Percentiles rank a stretch among this genome's conserved stretches.
These are phyloP conservation scores for Catostylus mosaicus DNA, from an alignment of 30 jellyfish, hydroid and myxozoan genomes.

Conservation along the genomic window DNA sequence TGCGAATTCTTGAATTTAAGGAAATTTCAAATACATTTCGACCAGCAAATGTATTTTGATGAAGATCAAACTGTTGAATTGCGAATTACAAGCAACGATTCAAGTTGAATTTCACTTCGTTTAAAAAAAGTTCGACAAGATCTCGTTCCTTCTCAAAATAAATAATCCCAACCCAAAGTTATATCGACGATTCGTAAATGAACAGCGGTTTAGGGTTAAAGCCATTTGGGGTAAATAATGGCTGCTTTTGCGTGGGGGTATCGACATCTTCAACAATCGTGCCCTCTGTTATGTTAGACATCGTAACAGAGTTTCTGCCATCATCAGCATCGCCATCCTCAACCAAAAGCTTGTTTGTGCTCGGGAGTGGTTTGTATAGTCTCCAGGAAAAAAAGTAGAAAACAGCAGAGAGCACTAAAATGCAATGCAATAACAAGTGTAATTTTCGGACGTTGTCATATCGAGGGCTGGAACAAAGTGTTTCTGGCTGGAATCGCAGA, in stretches of 20 bases:
- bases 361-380: conserved; percentile 69
- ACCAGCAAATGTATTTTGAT: too few species aligned
- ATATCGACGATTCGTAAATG: conserved; percentile 56
- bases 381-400: conserved; percentile 91
- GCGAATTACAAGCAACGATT: too few species aligned
- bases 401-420: conserved; percentile 83
- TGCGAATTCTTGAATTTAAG: too few species aligned
- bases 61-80: too few species aligned
- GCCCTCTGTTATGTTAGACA: conserved; percentile 64
- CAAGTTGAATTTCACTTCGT: too few species aligned
- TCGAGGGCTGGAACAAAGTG: too few species aligned
- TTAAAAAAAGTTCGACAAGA: neutral
- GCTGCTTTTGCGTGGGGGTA: neutral
- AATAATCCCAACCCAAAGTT: neutral
- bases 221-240: neutral
- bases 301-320: conserved; percentile 50
- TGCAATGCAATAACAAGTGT: neutral
- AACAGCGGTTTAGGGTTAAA: conserved; percentile 4
- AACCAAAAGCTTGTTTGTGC: neutral
- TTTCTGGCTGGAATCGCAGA: too few species aligned
- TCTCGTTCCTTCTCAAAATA: neutral
- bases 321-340: conserved; percentile 21
- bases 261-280: conserved; percentile 65
- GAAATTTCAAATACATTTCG: too few species aligned
- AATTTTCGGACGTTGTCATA: too few species aligned